Evolutionary conservation across 2,797 vertebrate species (phyloP), one percentile per base, ranked within the genome.

Genomic region (Diglossa cyanea): DNA sequence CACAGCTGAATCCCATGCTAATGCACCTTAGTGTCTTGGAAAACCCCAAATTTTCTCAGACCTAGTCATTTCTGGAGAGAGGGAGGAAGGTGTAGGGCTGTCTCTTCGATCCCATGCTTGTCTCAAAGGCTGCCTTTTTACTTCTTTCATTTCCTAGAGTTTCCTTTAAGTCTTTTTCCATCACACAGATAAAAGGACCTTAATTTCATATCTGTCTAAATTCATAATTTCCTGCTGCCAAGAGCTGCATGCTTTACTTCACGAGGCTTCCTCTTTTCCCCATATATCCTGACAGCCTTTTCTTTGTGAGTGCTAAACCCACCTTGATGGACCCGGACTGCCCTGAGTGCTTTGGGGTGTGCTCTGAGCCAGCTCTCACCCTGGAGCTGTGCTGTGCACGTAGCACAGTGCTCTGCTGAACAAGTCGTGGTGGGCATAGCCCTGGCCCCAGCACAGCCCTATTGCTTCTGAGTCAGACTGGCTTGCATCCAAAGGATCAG

Each of bases 331-430:
- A 33, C 53, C 31, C 80, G 63, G 68, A 21, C 33, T 33, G 37
- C 42, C 1, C 0, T n/a, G 57, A 40, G 6, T 51, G 60, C 65
- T 37, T 33, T 6, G 9, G 19, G 8, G 8, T 37, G 40, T 77
- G 7, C 53, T 60, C 70, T 51, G 51, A 60, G n/a, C 18, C 2
- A 0, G 31, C 25, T 74, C 42, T 84, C 39, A 12, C 18, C 23
- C 3, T 0, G 2, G 37, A 53, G 42, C 40, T 26, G 6, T 19
- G 11, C 53, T 9, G 55, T 40, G 40, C 21, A 11, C 7, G 2
- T 10, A 8, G 7, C 37, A 15, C 0, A 0, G 19, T 1, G 3
- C 45, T 60, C 45, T 33, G 58, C 54, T 42, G 74, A 58, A 8
- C 53, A 25, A 31, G 26, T 39, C 0, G 0, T 39, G 33, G 10